Evolutionary conservation across 2,888 invertebrate species (phyloP), one percentile per base, ranked within the genome.

Genomic region (Eulithis testata): DNA sequence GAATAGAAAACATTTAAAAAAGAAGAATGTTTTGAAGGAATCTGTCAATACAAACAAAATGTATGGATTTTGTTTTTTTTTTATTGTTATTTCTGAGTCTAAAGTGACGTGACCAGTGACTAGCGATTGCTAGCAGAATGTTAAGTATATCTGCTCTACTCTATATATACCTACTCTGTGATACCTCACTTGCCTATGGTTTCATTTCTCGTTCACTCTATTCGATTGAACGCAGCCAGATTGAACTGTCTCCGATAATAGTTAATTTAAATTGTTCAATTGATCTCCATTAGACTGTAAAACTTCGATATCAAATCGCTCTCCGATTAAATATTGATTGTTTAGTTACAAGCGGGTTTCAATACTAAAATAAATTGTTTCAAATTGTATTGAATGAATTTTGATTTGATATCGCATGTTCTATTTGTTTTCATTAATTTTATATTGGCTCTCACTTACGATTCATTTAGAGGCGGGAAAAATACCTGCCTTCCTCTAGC

Each of bases 181-280:
- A 21, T 21, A 21, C 21, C 21, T 21, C 21, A 21, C 21, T 21
- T 21, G 21, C 2, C 21, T 21, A 21, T 8, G 8, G 9, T 8
- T 40, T 9, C 6, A 40, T 40, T 40, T 40, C 40, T 40, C 8
- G 40, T 11, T 40, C 37, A 5, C 6, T 37, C 8, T 8, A 40
- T 40, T 40, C 40, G 40, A 40, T 40, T 40, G 40, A 40, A 40
- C 40, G 40, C 9, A 9, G 40, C 40, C 40, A 40, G 53, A 53
- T 88, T 88, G 89, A 90, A 85, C 85, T 84, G 85, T 87, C 85
- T 79, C 81, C 80, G 85, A 85, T 87, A 88, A 89, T 85, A 84
- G 86, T 88, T 89, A 89, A 92, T 90, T 90, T 85, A 90, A 88
- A 89, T 82, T 76, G 86, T 82, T 87, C 91, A 91, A 91, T 91